Base-by-base conservation (phyloP, 2,797 vertebrate genomes). In the Poecilia velifera region DNA sequence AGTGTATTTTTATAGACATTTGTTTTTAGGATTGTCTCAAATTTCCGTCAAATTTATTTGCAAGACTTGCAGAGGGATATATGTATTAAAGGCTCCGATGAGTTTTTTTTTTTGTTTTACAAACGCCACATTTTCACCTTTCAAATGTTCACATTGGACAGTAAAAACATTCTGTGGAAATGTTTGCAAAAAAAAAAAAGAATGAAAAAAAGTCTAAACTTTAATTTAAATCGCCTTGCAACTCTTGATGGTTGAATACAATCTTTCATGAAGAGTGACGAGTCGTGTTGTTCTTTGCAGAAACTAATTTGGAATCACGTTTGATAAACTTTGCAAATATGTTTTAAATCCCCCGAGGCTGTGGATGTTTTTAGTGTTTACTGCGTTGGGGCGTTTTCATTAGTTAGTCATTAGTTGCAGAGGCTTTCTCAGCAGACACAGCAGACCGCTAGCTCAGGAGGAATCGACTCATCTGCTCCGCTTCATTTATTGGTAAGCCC, bases 351-450 rank as follows among this genome's bases (percentile, higher is more conserved):
- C 36, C 20, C 10, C 25, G 39, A 46, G 68, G 71, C 16, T 81
- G 0, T 49, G 45, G 45, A 43, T 53, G 34, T 62, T 34, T 34
- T 72, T 18, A 28, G 68, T 14, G 68, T 41, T 31, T 31, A 31
- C 68, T n/a, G 9, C 13, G 4, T 45, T n/a, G 25, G n/a, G 13
- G 25, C 10, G 1, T 72, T 72, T 72, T 72, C 68, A 72, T 72
- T 72, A 71, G 41, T 45, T 28, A 45, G 73, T 82, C 84, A 86
- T 84, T 79, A 81, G 46, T 73, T 3, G 20, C 57, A 68, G 66
- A 59, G 34, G 22, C 77, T 77, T 73, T 74, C 78, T 90, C 86
- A 89, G 92, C 88, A 41, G 41, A 41, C 41, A 83, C 66, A 79
- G 66, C 68, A 80, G 75, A 80, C 57, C 22, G 82, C 84, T 74